phyloP scores from a whole-genome alignment of 2,113 vertebrate genomes.

The Pristiophorus japonicus region DNA sequence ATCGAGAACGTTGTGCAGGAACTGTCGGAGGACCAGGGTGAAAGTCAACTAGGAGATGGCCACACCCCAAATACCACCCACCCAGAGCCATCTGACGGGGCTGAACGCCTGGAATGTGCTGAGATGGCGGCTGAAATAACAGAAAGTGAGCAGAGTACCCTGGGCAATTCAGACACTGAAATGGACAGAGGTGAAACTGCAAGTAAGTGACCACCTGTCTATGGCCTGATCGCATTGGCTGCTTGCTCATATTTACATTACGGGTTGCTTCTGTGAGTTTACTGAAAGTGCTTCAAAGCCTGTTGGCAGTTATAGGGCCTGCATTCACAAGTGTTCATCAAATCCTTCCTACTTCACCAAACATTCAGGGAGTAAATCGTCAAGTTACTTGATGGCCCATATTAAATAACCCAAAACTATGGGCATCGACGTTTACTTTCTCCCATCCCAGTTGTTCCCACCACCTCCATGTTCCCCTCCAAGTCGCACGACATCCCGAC shows the following conservation, averaged over 20 bases:
- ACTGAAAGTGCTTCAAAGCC: background rate
- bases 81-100: background rate
- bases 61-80: background rate
- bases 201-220: background rate
- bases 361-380: background rate
- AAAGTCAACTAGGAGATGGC: background rate
- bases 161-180: background rate
- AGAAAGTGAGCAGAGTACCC: background rate
- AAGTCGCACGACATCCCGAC: no score
- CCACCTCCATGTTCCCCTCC: no score
- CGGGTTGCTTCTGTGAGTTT: background rate
- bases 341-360: background rate
- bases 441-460: no score
- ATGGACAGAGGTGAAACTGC: background rate
- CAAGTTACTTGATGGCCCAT: background rate
- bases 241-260: background rate
- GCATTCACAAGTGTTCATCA: background rate
- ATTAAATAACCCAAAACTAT: background rate
- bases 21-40: background rate
- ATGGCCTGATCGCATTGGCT: background rate
- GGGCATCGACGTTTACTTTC: no score
- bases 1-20: background rate
- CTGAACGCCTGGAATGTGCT: background rate
- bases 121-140: no score
- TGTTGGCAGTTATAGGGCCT: background rate